Evolutionary conservation across 2,113 vertebrate genomes (phyloP), one percentile per base, ranked within the genome.

Genomic region (Nibea coibor): DNA sequence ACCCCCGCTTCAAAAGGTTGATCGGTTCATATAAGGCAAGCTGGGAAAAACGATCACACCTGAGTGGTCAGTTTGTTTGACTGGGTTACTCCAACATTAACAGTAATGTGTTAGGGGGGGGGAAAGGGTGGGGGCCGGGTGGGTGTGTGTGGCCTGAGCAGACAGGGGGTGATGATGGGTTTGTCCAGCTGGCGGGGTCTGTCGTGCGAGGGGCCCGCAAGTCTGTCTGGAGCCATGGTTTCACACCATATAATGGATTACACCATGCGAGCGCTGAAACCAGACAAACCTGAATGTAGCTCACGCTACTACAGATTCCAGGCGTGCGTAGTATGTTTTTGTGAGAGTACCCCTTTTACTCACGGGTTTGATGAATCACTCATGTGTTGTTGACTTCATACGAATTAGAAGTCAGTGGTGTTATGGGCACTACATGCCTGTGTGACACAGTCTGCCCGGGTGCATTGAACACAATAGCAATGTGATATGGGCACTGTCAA

Each of bases 181-280:
- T 93, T 88, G 92, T 91, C 91, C 91, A 93, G 92, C 92, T 91
- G 89, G 82, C 61, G 7, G 50, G 57, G 85, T 82, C 75, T 91
- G 83, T 86, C 56, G 70, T 87, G 71, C 31, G 81, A 82, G 43
- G 78, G 83, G 78, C 67, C 66, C 82, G 39, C 78, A 45, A 66
- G 80, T 84, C 78, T 84, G 85, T 86, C 81, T 83, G 70, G 80
- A 87, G 68, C 72, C 75, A 70, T 54, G 76, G 67, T 87, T 89
- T 89, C 86, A 80, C 86, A 78, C 88, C 62, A n/a, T 69, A 42
- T 84, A 79, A 86, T 88, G 69, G 77, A 87, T 90, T 83, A 61
- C 76, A 50, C 72, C 75, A 43, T 22, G 57, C 24, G 59, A 35
- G 5, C 31, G 42, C 81, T 66, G 77, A 87, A 92, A 93, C 92